phyloP scores from a whole-genome alignment of 2,888 invertebrate species.

The Polydrusus pterygomalis region DNA sequence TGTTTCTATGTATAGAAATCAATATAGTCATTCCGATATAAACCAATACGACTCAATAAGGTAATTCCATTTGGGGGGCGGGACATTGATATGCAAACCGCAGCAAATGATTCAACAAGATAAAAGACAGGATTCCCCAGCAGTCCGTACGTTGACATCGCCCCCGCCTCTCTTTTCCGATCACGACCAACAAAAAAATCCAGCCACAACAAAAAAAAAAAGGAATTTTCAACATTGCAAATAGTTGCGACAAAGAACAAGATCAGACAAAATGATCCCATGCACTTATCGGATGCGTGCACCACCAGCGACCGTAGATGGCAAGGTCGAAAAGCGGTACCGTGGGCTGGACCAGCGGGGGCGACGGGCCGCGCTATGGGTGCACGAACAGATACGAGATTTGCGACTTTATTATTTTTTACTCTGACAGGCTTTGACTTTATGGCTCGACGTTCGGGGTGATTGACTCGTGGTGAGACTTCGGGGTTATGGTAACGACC shows the following conservation, averaged over 20 bases:
- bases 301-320: slow-evolving; percentile 29
- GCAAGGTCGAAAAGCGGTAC: slow-evolving; percentile 43
- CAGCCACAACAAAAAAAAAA: not conserved
- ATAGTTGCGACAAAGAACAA: slow-evolving; percentile 17
- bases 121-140: not conserved
- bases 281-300: slow-evolving; percentile 30
- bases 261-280: slow-evolving; percentile 21
- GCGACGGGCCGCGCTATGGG: not conserved
- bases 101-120: not conserved
- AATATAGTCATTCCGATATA: too few relatives aligned
- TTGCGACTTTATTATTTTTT: too few relatives aligned
- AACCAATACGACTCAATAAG: too few relatives aligned
- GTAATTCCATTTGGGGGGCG: too few relatives aligned
- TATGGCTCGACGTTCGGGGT: slow-evolving; percentile 13
- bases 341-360: slow-evolving; percentile 32
- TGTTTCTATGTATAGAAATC: too few relatives aligned
- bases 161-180: too few relatives aligned
- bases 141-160: too few relatives aligned
- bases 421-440: too few relatives aligned
- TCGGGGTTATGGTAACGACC: too few relatives aligned
- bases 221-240: not conserved
- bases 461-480: slow-evolving; percentile 3
- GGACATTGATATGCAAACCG: not conserved
- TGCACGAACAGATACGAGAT: slow-evolving; percentile 16
- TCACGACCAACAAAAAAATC: too few relatives aligned